Percentiles rank a stretch among this genome's conserved stretches.
phyloP scores from a whole-genome alignment of 2,113 vertebrate species.

The Anoura caudifer region DNA sequence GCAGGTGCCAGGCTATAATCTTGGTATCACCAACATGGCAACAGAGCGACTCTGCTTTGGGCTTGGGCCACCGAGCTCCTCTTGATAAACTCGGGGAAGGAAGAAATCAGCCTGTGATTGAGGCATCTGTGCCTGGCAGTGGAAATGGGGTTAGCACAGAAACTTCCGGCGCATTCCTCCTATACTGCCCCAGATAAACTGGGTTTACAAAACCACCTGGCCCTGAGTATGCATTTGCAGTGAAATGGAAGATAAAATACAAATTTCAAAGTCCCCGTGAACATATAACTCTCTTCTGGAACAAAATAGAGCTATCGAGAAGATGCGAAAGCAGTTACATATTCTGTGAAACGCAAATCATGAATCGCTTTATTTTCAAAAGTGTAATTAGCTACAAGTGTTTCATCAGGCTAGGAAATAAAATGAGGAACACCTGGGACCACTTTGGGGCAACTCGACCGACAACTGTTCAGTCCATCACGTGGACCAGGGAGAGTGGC shows the following conservation, averaged over 20 bases:
- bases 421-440: not conserved
- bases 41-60: too few relatives aligned
- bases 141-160: not conserved
- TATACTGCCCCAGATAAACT: not conserved
- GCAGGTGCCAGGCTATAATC: not conserved
- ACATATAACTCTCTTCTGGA: not conserved
- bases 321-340: not conserved
- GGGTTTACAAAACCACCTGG: not conserved
- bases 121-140: not conserved
- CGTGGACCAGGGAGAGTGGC: rapidly evolving
- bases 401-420: not conserved
- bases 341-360: not conserved
- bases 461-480: not conserved
- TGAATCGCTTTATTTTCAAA: not conserved
- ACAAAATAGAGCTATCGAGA: not conserved
- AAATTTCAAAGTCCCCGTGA: not conserved
- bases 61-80: not conserved
- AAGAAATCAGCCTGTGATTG: not conserved
- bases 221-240: not conserved
- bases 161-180: not conserved
- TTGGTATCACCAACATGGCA: not conserved
- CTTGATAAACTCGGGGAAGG: not conserved
- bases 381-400: not conserved
- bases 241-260: not conserved
- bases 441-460: not conserved